Base-by-base conservation (phyloP, 2,797 vertebrate genomes). In the Hydrocynus forskahlii region DNA sequence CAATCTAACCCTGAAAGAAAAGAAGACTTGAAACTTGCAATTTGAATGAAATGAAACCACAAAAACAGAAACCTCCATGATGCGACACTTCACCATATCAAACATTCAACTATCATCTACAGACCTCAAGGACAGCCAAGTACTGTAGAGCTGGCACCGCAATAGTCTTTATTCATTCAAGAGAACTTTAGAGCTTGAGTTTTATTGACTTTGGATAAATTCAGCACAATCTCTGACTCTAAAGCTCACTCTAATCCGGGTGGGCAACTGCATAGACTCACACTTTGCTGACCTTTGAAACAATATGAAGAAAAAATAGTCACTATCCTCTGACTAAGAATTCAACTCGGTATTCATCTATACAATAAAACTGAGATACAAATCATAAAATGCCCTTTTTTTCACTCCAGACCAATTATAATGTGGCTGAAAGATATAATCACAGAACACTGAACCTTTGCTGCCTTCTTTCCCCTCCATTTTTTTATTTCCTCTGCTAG, bases 351-450 rank as follows among this genome's bases (percentile, higher is more conserved):
- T 38, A 76, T 57, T 82, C 29, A 63, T 71, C 73, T 81, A 60
- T 52, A 81, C 77, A 70, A 55, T 70, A 60, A 54, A 38, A 66
- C 19, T 69, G 43, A 80, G 54, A 10, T 69, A 81, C 76, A 72
- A 80, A 60, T 63, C 29, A 60, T 75, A 76, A 79, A 84, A 40
- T 19, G 19, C 70, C 21, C 7, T 74, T 77, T 64, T 54, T 40
- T 9, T 59, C 23, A 62, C 43, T 67, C 59, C 74, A 67, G 75
- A 60, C 76, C 80, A 82, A 80, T 79, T 79, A 81, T 76, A 76
- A 57, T 12, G 48, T 68, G 66, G 54, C 79, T 74, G 85, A 57
- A 76, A 79, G 80, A 82, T 80, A 82, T 69, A 43, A 82, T 73
- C 72, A 79, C 57, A 78, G 75, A 64, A 76, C 5, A 50, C n/a